Evolutionary conservation across 2,113 vertebrate species (phyloP), one percentile per base, ranked within the genome.

Genomic region (Lagopus muta): DNA sequence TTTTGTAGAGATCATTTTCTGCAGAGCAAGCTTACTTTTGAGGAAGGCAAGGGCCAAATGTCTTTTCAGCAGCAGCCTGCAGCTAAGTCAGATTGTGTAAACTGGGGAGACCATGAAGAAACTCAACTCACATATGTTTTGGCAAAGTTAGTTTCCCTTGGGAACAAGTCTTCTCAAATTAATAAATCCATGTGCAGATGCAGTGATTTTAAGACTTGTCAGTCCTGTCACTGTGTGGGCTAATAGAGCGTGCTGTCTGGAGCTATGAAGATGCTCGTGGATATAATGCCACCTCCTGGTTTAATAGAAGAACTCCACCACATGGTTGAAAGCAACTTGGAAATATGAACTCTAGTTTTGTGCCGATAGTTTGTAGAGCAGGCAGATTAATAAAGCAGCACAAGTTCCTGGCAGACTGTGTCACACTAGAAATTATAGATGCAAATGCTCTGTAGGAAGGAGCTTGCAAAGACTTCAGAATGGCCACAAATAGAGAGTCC

Each of bases 211-310:
- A 24, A 18, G 58, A 10, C 11, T 43, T 27, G 27, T 6, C 25
- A 3, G 6, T 10, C 12, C 32, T 22, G 21, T 54, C 43, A 7
- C 16, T 6, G 14, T 2, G 10, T 13, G 4, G 27, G 21, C 27
- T 34, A 6, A n/a, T 14, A 0, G 1, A 20, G 14, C 1, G 0
- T 10, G 13, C 5, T 0, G 5, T 7, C 7, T 9, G 8, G 27
- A 8, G 27, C 4, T 11, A 24, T 10, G 3, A 6, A 27, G 45
- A 7, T 61, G 85, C 55, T 58, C 15, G 0, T 69, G 66, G 55
- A 17, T 75, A 69, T 48, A 78, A 22, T 90, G 90, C 90, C 90
- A 82, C 30, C 93, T 83, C 11, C 82, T 92, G 93, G 86, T 58
- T 47, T 24, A 34, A 9, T 24, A 25, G 38, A 8, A 55, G 82